A percentile compares a stretch with the other conserved stretches of the same genome.
Evolutionary conservation across 2,888 invertebrate genomes (phyloP).

Genomic region (Eremobia ochroleuca): DNA sequence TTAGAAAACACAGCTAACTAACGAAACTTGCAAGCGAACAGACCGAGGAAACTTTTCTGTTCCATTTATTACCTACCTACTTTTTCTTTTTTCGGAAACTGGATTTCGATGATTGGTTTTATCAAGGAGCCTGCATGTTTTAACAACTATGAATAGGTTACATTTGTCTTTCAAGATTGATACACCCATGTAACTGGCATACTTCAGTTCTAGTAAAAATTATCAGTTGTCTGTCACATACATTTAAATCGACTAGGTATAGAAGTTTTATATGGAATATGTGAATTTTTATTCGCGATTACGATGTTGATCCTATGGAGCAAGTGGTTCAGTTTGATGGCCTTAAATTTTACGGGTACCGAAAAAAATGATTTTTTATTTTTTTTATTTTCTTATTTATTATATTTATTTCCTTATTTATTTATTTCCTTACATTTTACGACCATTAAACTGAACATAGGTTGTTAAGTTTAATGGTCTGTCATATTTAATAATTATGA

Average conservation of each 20-base stretch:
- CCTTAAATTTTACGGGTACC: not conserved
- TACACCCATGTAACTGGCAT: not conserved
- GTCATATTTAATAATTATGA: too few relatives aligned
- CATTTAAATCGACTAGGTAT: not conserved
- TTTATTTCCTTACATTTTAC: too few relatives aligned
- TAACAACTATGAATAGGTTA: constrained; percentile 21
- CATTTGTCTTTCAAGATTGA: constrained; percentile 21
- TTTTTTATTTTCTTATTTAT: too few relatives aligned
- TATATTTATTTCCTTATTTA: too few relatives aligned
- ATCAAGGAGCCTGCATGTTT: constrained; percentile 6
- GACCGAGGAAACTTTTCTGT: not conserved
- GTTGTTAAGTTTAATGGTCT: too few relatives aligned
- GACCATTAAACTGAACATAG: too few relatives aligned
- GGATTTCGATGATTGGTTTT: not conserved
- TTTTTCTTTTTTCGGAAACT: not conserved
- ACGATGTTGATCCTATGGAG: not conserved
- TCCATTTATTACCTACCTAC: constrained; percentile 1
- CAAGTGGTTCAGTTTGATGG: not conserved
- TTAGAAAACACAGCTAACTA: constrained; percentile 1
- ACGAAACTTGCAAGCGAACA: not conserved
- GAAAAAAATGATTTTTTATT: too few relatives aligned
- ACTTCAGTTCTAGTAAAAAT: not conserved
- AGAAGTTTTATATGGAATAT: not conserved
- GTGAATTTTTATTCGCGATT: not conserved
- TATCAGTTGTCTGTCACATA: not conserved